Percentiles rank a stretch among this genome's conserved stretches.
Evolutionary conservation across 2,888 invertebrate species (phyloP).

Genomic region (Lochmaea capreae): DNA sequence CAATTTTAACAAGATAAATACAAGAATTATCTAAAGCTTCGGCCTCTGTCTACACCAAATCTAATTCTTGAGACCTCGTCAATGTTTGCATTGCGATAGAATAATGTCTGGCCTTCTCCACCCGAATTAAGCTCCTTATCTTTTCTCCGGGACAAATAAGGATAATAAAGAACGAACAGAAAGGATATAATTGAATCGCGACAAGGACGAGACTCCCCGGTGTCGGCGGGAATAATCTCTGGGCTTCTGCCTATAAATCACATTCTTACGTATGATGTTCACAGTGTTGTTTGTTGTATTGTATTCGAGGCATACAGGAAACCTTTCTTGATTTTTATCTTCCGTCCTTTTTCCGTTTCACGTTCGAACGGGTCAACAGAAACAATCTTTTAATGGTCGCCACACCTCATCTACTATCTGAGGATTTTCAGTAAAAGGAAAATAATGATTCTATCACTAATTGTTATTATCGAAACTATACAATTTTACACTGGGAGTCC

Average conservation of each 20-base stretch:
- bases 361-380: neutral
- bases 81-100: conserved; percentile 28
- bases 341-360: conserved; percentile 11
- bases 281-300: conserved; percentile 34
- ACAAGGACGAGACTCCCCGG: conserved; percentile 32
- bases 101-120: conserved; percentile 15
- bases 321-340: conserved; percentile 22
- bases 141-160: conserved; percentile 35
- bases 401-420: conserved; percentile 10
- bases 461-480: too few relatives aligned
- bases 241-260: conserved; percentile 34
- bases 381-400: conserved; percentile 12
- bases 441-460: too few relatives aligned
- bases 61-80: conserved; percentile 16
- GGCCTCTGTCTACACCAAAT: conserved; percentile 6
- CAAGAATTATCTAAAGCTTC: conserved; percentile 9
- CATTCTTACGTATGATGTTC: conserved; percentile 33
- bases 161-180: conserved; percentile 32
- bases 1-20: conserved; percentile 5
- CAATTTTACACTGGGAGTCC: too few relatives aligned
- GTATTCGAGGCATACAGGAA: conserved; percentile 24
- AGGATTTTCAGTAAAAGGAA: neutral
- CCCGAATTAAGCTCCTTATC: conserved; percentile 26
- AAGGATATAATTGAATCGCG: conserved; percentile 37
- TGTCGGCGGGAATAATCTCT: conserved; percentile 30